Evolutionary conservation across 2,113 vertebrate species (phyloP).

Genomic region (Amphiprion ocellaris): DNA sequence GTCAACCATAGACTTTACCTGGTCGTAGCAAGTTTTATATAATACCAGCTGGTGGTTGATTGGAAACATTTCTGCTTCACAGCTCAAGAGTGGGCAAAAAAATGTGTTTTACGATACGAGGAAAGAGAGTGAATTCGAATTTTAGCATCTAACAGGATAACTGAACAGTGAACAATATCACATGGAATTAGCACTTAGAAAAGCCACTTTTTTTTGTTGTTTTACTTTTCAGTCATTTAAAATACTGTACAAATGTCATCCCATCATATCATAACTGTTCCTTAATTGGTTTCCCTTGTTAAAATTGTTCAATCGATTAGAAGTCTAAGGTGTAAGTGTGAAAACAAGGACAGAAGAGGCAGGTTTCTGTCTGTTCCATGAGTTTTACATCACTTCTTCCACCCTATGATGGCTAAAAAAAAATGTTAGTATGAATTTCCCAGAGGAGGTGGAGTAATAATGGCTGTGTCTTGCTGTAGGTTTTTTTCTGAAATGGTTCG

Average conservation of each 20-base stretch:
- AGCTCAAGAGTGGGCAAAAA: not conserved
- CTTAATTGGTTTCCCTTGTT: not conserved
- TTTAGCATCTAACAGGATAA: too few species aligned
- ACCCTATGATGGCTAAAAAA: conserved; percentile 17
- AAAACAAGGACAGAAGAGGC: not conserved
- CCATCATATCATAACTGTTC: not conserved
- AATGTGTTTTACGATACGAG: not conserved
- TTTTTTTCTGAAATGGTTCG: not conserved
- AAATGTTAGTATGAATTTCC: not conserved
- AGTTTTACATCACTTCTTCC: not conserved
- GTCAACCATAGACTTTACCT: too few species aligned
- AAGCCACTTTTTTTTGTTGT: too few species aligned
- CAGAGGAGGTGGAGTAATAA: not conserved
- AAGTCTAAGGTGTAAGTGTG: not conserved
- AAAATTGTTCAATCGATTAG: not conserved
- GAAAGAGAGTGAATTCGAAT: not conserved
- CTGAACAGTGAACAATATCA: too few species aligned
- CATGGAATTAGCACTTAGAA: too few species aligned
- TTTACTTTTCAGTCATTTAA: too few species aligned
- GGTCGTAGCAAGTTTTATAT: too few species aligned
- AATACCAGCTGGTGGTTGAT: too few species aligned
- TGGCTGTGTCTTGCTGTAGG: not conserved
- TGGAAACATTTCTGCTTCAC: not conserved
- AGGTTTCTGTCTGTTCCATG: not conserved
- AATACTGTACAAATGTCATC: too few species aligned